These are phyloP conservation scores for Melanogrammus aeglefinus DNA, from an alignment of 2,797 vertebrate genomes.

Conservation along the genomic window DNA sequence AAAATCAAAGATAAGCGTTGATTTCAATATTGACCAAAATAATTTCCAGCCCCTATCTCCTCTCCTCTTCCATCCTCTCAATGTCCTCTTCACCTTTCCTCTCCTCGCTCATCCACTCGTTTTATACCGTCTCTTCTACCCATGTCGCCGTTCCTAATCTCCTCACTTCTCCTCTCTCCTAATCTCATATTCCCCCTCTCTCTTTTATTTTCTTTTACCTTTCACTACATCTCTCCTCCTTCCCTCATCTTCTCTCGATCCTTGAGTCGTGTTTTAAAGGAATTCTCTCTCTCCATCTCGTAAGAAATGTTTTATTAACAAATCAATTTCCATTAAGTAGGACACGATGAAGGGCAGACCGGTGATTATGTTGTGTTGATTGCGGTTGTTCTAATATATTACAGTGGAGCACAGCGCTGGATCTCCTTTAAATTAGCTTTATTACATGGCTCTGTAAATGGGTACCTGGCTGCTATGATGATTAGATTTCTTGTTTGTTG, in stretches of 20 bases:
- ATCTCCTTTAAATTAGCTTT: not conserved
- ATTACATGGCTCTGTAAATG: not conserved
- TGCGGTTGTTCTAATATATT: not conserved
- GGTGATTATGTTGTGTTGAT: constrained; percentile 2
- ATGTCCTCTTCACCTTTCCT: no score
- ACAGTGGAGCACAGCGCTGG: not conserved
- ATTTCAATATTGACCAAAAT: no score
- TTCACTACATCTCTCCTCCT: not conserved
- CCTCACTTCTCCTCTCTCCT: no score
- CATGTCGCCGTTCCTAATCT: no score
- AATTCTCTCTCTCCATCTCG: not conserved
- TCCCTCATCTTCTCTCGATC: not conserved
- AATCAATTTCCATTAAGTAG: not conserved
- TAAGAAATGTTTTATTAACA: constrained; percentile 1
- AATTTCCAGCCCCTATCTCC: no score
- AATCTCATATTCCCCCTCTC: no score
- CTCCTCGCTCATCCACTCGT: no score
- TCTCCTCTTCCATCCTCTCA: no score
- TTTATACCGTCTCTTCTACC: no score
- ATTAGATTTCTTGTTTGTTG: not conserved
- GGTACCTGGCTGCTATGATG: not conserved
- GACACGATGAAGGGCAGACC: not conserved
- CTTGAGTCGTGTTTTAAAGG: not conserved
- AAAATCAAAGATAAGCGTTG: no score
- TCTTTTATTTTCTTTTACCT: not conserved